These are phyloP conservation scores for Ephestia elutella DNA, from an alignment of 1,140 invertebrate species.

Conservation along the genomic window DNA sequence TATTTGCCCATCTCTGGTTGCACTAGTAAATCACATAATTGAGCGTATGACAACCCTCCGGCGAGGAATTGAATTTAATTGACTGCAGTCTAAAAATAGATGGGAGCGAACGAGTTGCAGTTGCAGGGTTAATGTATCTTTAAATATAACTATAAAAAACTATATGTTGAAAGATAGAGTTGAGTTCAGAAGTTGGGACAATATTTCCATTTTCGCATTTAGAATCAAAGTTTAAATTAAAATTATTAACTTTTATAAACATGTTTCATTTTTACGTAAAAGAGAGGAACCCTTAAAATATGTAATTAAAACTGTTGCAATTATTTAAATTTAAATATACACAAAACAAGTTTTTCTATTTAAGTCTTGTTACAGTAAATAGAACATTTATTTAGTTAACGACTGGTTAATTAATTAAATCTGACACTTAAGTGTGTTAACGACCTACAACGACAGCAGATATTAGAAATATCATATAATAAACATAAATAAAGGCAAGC, in stretches of 20 bases:
- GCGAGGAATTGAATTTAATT: constrained; percentile 57
- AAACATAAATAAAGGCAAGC: constrained; percentile 8
- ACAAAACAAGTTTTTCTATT: too few relatives aligned
- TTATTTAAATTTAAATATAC: background rate
- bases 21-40: constrained; percentile 53
- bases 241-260: too few relatives aligned
- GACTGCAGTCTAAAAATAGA: constrained; percentile 52
- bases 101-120: constrained; percentile 1
- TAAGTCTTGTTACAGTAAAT: background rate
- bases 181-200: too few relatives aligned
- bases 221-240: too few relatives aligned
- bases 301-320: too few relatives aligned
- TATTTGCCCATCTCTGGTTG: background rate
- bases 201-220: too few relatives aligned
- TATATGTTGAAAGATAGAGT: too few relatives aligned
- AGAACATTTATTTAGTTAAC: constrained; percentile 4
- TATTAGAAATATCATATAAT: constrained; percentile 8
- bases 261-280: too few relatives aligned
- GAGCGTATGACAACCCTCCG: constrained; percentile 43
- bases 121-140: too few relatives aligned
- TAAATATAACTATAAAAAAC: constrained; percentile 1
- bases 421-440: constrained; percentile 10
- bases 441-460: background rate
- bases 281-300: too few relatives aligned
- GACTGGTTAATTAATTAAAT: constrained; percentile 8